Evolutionary conservation across 1,140 invertebrate genomes (phyloP), one percentile per base, ranked within the genome.

Genomic region (Probaryconus sp.): DNA sequence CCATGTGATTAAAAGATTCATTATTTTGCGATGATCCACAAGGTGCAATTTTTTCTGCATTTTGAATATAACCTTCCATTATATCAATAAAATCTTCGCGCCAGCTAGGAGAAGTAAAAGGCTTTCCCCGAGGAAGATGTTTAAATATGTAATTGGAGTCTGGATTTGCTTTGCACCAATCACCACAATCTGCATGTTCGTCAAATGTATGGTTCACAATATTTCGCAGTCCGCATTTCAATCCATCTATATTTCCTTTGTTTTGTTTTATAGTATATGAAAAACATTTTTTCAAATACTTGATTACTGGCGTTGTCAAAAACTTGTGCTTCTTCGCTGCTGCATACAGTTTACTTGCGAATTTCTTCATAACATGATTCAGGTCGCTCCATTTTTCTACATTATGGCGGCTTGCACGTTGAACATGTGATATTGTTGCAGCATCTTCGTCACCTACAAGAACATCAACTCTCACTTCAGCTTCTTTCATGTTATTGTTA

Each of bases 371-470:
- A 2, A 24, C 37, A 31, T 64, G 60, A 35, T 64, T 64, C 7
- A 24, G 43, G 16, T 64, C 47, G 30, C 16, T 42, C 38, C 48
- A 48, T 26, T 64, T 64, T 3, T 38, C 1, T 11, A 42, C 28
- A 11, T 2, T 13, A 20, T 64, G 26, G 1, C 14, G 2, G 13
- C 13, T 35, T 2, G 17, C 17, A 9, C 37, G 11, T 50, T 43
- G 18, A 1, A 72, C 37, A 18, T 51, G 50, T 31, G 69, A 37
- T 11, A 72, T 65, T 3, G 40, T 65, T 7, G 50, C 30, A n/a
- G 48, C 55, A 21, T 72, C 61, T 33, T 67, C 63, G 28, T 72
- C 69, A 5, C 51, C 61, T 11, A 72, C 55, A 4, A 72, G 37
- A 18, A 53, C 30, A 13, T 48, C 56, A 9, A 70, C 45, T 30